phyloP scores from a whole-genome alignment of 2,888 invertebrate species.

The Cremastinae sp. region DNA sequence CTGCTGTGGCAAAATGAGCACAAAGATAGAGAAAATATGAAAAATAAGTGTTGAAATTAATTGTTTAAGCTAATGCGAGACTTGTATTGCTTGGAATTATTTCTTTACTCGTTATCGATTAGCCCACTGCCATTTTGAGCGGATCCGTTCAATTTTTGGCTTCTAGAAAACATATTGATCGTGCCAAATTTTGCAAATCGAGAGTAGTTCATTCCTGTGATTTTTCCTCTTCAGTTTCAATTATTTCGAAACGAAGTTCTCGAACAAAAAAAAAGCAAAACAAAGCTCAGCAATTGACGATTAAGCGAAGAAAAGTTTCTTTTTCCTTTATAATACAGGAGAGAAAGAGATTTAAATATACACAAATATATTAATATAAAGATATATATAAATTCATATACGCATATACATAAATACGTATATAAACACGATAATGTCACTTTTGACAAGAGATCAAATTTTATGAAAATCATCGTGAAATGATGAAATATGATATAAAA shows the following conservation, averaged over 20 bases:
- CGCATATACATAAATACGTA: too few relatives aligned
- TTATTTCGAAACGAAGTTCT: neutral
- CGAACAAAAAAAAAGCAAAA: neutral
- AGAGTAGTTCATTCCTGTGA: slow-evolving; percentile 4
- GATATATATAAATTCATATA: neutral
- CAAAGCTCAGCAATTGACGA: slow-evolving; percentile 19
- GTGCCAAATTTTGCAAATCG: slow-evolving; percentile 48
- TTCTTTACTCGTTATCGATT: slow-evolving; percentile 23
- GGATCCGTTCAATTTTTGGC: slow-evolving; percentile 23
- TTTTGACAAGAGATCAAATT: slow-evolving; percentile 24
- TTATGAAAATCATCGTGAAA: slow-evolving; percentile 32
- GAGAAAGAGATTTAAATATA: neutral
- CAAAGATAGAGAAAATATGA: neutral
- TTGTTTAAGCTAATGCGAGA: slow-evolving; percentile 12
- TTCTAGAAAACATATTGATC: slow-evolving; percentile 26
- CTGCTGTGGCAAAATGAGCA: neutral
- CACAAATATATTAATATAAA: slow-evolving; percentile 7
- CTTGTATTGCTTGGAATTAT: neutral
- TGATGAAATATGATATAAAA: slow-evolving; percentile 7
- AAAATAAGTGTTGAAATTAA: neutral
- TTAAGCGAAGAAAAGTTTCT: slow-evolving; percentile 15
- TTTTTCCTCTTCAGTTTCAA: slow-evolving; percentile 13
- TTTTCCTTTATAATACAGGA: slow-evolving; percentile 4
- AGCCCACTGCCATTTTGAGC: slow-evolving; percentile 45
- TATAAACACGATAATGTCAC: slow-evolving; percentile 11